Conservation (phyloP, 2,797 vertebrate genomes). For the Micropoecilia bifurca region DNA sequence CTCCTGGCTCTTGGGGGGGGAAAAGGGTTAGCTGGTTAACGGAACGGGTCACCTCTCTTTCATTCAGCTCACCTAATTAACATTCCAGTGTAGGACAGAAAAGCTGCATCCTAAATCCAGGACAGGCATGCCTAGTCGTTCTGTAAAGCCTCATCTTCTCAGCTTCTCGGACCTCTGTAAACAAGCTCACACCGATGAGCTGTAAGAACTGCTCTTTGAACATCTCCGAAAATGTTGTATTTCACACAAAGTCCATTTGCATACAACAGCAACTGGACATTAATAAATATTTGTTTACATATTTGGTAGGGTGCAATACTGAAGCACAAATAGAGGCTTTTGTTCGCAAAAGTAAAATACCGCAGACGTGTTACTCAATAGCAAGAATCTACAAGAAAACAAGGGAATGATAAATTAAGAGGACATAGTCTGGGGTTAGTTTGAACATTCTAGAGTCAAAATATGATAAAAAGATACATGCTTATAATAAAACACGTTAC, state of each 20-base stretch:
- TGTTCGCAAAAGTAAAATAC: neutral
- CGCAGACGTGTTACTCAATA: neutral
- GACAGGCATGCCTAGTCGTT: conserved; percentile 62
- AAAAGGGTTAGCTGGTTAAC: conserved; percentile 53
- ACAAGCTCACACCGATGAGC: conserved; percentile 68
- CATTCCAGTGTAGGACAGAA: conserved; percentile 74
- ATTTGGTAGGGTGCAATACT: neutral
- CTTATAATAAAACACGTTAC: neutral
- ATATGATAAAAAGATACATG: neutral
- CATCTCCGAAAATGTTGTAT: neutral
- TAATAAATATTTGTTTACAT: neutral
- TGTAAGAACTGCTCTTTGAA: conserved; percentile 46
- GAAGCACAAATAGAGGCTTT: neutral
- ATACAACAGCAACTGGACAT: neutral
- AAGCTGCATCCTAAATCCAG: conserved; percentile 70
- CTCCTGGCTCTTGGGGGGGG: conserved; percentile 35
- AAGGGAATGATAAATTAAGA: neutral
- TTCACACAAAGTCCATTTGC: neutral
- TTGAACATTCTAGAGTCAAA: neutral
- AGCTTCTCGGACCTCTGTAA: conserved; percentile 53
- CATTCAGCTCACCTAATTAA: conserved; percentile 77
- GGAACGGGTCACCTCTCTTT: conserved; percentile 66
- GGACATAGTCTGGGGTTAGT: neutral
- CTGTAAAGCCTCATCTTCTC: conserved; percentile 56
- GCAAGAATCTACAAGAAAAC: neutral